phyloP scores from a whole-genome alignment of 2,888 invertebrate genomes.

The Brachylomia viminalis region DNA sequence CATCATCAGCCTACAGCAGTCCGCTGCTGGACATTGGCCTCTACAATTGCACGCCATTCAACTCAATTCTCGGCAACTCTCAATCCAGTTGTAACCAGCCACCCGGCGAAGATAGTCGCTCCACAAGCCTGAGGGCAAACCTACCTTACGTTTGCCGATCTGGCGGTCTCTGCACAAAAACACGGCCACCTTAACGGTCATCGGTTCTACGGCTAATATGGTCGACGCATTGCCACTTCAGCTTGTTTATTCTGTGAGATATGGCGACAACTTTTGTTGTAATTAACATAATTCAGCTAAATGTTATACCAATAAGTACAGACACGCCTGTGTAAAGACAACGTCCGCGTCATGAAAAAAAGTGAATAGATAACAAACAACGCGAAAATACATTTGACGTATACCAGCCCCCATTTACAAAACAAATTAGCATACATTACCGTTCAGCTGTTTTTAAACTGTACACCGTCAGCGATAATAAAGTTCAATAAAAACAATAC shows the following conservation, averaged over 20 bases:
- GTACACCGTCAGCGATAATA: constrained; percentile 5
- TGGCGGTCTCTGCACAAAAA: not conserved
- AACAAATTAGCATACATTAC: constrained; percentile 30
- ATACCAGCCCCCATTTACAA: not conserved
- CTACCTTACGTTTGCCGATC: not conserved
- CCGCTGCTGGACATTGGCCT: not conserved
- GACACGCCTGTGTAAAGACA: constrained; percentile 23
- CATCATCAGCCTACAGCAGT: not conserved
- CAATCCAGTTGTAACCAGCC: not conserved
- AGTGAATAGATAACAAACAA: constrained; percentile 1
- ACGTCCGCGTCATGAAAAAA: constrained; percentile 43
- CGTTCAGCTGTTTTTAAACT: constrained; percentile 40
- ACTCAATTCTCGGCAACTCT: not conserved
- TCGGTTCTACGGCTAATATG: not conserved
- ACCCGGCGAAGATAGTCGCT: not conserved
- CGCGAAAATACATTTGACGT: constrained; percentile 22
- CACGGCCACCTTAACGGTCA: not conserved
- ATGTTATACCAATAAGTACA: constrained; percentile 15
- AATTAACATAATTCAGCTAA: constrained; percentile 6
- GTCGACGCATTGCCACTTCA: not conserved
- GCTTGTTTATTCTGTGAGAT: not conserved
- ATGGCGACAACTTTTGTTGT: not conserved
- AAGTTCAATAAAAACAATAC: constrained; percentile 7
- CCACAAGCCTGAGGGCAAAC: not conserved
- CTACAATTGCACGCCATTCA: not conserved